These are phyloP conservation scores for Lasioglossum villosulum DNA, from an alignment of 2,888 invertebrate species.

Conservation along the genomic window DNA sequence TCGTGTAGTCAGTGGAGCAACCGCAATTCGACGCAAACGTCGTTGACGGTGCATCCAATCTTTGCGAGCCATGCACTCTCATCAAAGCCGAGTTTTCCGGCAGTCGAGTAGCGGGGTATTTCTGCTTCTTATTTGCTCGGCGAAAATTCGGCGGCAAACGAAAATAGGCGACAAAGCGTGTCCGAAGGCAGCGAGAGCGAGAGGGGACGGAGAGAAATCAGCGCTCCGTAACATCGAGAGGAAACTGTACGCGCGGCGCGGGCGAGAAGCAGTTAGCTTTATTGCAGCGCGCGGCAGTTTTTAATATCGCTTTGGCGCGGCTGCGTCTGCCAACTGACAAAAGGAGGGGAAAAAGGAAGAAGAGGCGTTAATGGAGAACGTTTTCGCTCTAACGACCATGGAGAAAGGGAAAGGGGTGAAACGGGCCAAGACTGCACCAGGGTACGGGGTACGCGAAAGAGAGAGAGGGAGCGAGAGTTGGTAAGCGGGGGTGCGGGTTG, in stretches of 20 bases:
- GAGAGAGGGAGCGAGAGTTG: neutral
- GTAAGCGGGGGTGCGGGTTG: constrained; percentile 30
- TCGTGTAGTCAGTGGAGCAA: neutral
- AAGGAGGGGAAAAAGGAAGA: constrained; percentile 74
- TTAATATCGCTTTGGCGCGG: constrained; percentile 82
- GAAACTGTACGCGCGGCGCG: constrained; percentile 54
- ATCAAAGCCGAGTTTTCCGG: neutral
- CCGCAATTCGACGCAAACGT: neutral
- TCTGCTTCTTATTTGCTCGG: neutral
- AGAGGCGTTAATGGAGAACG: constrained; percentile 82
- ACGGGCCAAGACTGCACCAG: constrained; percentile 68
- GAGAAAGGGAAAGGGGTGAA: constrained; percentile 71
- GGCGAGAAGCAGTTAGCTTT: constrained; percentile 80
- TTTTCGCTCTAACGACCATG: constrained; percentile 82
- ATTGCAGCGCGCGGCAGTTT: constrained; percentile 80
- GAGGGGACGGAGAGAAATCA: constrained; percentile 18
- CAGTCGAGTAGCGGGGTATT: neutral
- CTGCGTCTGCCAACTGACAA: constrained; percentile 81
- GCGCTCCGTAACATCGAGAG: constrained; percentile 47
- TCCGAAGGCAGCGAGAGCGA: neutral
- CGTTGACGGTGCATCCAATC: neutral
- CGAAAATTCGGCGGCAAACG: constrained; percentile 7
- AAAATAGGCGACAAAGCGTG: constrained; percentile 16
- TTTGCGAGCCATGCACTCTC: neutral
- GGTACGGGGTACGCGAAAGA: constrained; percentile 8